These are phyloP conservation scores for Rhyacophila evoluta DNA, from an alignment of 2,888 invertebrate genomes.

Conservation along the genomic window DNA sequence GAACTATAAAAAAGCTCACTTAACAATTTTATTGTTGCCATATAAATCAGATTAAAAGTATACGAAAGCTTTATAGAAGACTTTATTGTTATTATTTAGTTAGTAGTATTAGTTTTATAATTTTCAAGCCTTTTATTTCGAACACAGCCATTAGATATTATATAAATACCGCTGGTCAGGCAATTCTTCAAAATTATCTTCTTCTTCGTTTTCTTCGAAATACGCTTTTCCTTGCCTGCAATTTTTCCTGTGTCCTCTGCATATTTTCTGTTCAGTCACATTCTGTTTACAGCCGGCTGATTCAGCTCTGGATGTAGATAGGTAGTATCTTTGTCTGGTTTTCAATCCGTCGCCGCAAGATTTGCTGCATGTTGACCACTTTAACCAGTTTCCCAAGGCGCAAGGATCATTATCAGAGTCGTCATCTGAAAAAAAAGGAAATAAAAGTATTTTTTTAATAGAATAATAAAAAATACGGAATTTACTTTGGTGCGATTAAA, in stretches of 20 bases:
- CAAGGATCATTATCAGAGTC: slow-evolving; percentile 75
- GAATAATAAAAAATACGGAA: neutral
- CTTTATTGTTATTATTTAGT: neutral
- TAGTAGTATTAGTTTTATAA: neutral
- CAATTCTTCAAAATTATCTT: neutral
- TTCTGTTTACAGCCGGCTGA: slow-evolving; percentile 73
- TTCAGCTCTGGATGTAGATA: slow-evolving; percentile 68
- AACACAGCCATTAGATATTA: neutral
- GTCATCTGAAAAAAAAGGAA: slow-evolving; percentile 39
- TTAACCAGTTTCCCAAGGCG: slow-evolving; percentile 79
- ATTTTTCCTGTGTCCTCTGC: slow-evolving; percentile 66
- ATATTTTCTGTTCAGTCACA: slow-evolving; percentile 69
- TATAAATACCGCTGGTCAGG: neutral
- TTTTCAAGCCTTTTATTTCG: neutral
- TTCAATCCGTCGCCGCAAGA: slow-evolving; percentile 79
- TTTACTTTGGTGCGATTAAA: no score
- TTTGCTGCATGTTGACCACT: slow-evolving; percentile 85
- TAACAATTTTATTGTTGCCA: no score
- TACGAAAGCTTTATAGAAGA: neutral
- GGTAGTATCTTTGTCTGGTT: slow-evolving; percentile 70
- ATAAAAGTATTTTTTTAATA: no score
- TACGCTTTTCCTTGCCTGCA: slow-evolving; percentile 62
- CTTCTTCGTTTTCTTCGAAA: neutral
- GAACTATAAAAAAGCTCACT: no score
- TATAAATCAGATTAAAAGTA: no score